phyloP scores from a whole-genome alignment of 1,140 invertebrate genomes.

The Charaxes varanes region DNA sequence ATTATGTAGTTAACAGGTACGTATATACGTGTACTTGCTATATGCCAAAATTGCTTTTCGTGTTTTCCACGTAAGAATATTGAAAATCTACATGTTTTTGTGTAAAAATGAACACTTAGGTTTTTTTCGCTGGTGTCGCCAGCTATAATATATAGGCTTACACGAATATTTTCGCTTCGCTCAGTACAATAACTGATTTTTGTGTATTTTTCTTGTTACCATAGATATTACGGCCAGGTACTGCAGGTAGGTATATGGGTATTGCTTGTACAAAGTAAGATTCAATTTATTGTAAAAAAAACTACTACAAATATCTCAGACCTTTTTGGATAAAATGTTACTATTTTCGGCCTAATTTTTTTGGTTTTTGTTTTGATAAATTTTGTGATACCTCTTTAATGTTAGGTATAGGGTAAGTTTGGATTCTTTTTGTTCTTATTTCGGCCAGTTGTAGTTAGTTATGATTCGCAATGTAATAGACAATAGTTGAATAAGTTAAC shows the following conservation, averaged over 20 bases:
- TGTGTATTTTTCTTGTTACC: conserved; percentile 63
- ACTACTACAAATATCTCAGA: conserved; percentile 14
- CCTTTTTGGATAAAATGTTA: conserved; percentile 27
- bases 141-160: conserved; percentile 26
- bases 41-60: too few relatives aligned
- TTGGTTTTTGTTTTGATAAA: conserved; percentile 38
- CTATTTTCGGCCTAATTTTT: conserved; percentile 46
- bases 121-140: conserved; percentile 24
- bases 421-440: too few relatives aligned
- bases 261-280: conserved; percentile 55
- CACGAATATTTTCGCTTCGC: conserved; percentile 43
- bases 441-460: conserved; percentile 55
- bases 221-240: conserved; percentile 67
- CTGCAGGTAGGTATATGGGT: conserved; percentile 52
- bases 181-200: conserved; percentile 48
- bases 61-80: too few relatives aligned
- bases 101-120: conserved; percentile 3
- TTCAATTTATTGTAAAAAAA: conserved; percentile 33
- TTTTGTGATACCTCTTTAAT: conserved; percentile 32
- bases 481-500: conserved; percentile 43
- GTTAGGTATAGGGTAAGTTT: too few relatives aligned
- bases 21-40: too few relatives aligned
- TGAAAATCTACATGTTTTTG: too few relatives aligned
- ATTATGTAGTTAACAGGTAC: too few relatives aligned
- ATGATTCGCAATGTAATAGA: conserved; percentile 33